phyloP scores from a whole-genome alignment of 2,113 vertebrate genomes.

The Pomatostomus ruficeps region DNA sequence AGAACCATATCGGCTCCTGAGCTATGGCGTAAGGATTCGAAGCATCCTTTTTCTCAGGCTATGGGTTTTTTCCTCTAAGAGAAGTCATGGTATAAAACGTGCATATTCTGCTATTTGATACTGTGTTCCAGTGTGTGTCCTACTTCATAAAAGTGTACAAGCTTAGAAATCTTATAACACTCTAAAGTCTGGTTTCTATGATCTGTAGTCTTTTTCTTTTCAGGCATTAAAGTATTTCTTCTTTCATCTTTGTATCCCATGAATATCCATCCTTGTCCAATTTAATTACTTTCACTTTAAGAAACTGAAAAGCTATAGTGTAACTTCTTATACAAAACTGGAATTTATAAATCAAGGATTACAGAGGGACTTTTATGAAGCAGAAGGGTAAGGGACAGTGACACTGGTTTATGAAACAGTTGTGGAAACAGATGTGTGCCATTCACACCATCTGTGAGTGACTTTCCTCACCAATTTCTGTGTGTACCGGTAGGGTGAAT shows the following conservation, averaged over 20 bases:
- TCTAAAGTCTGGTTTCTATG: background rate
- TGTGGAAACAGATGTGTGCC: background rate
- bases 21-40: background rate
- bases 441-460: rapidly evolving
- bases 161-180: background rate
- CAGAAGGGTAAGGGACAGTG: background rate
- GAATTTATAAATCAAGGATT: background rate
- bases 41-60: background rate
- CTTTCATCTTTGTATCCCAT: background rate
- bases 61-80: background rate
- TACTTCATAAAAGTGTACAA: background rate
- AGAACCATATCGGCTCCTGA: background rate
- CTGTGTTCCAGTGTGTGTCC: background rate
- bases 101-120: background rate
- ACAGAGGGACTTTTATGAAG: background rate
- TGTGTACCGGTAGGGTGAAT: background rate
- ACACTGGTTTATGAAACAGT: background rate
- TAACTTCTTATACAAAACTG: background rate
- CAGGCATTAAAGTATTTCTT: background rate
- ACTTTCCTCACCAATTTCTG: background rate
- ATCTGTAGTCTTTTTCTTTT: background rate
- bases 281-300: background rate
- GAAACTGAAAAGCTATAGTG: rapidly evolving
- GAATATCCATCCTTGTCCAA: background rate
- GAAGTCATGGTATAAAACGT: rapidly evolving